A percentile compares a stretch with the other conserved stretches of the same genome.
Evolutionary conservation across 2,888 invertebrate species (phyloP).

Genomic region (Mactromeris polynyma): DNA sequence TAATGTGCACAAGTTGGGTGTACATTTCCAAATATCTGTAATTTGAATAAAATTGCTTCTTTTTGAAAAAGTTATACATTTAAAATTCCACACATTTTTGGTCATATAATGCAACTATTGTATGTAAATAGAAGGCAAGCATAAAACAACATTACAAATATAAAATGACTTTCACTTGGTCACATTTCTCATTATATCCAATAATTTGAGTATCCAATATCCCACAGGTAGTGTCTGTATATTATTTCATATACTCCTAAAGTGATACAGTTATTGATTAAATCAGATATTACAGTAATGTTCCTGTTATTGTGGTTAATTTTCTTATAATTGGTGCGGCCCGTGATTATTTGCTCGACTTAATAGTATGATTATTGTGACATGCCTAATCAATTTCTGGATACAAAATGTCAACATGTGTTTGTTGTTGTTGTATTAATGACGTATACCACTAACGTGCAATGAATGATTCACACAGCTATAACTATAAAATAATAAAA

Average conservation of each 20-base stretch:
- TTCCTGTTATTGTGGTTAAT: constrained; percentile 1
- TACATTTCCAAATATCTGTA: neutral
- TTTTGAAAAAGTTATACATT: neutral
- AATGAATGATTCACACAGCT: neutral
- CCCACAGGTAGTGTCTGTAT: neutral
- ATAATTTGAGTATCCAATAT: neutral
- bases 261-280: neutral
- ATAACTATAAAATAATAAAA: neutral
- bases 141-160: neutral
- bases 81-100: constrained; percentile 2
- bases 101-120: constrained; percentile 6
- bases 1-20: neutral
- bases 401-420: neutral
- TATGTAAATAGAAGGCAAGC: neutral
- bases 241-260: neutral
- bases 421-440: neutral
- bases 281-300: neutral
- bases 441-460: neutral
- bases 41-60: neutral
- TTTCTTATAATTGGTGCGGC: neutral
- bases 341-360: neutral
- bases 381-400: neutral
- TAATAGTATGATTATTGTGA: neutral
- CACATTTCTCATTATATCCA: neutral
- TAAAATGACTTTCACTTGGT: constrained; percentile 3